These are phyloP conservation scores for Passer domesticus DNA, from an alignment of 2,113 vertebrate species.

Conservation along the genomic window DNA sequence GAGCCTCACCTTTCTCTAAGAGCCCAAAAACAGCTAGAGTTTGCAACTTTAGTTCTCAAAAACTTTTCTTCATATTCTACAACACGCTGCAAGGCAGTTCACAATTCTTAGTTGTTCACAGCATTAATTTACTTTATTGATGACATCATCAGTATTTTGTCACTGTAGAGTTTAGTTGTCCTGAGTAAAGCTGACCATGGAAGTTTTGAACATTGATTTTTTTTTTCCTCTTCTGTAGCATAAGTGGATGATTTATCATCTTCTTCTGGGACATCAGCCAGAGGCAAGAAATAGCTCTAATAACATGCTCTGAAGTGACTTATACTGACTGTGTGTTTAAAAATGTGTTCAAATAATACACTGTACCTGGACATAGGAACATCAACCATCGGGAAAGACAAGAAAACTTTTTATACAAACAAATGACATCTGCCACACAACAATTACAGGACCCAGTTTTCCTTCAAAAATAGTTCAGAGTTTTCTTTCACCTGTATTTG, in stretches of 20 bases:
- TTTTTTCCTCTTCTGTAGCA: neutral
- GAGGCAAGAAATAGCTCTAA: neutral
- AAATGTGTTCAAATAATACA: neutral
- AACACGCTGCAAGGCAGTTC: neutral
- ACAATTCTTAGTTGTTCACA: neutral
- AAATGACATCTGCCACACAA: neutral
- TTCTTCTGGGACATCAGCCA: slow-evolving; percentile 6
- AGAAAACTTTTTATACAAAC: neutral
- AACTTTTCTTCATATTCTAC: neutral
- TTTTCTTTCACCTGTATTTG: neutral
- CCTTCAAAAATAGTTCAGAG: neutral
- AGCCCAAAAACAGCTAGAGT: neutral
- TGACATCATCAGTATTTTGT: slow-evolving; percentile 36
- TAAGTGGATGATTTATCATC: slow-evolving; percentile 10
- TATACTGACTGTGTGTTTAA: neutral
- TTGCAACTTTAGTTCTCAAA: neutral
- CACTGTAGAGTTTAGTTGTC: neutral
- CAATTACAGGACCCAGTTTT: neutral
- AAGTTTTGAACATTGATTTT: slow-evolving; percentile 43
- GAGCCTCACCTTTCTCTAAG: neutral
- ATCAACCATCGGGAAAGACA: neutral
- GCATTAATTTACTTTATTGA: neutral
- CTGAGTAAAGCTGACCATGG: slow-evolving; percentile 51
- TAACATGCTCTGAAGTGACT: neutral
- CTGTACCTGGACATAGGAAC: neutral